These are phyloP conservation scores for Okamejei kenojei DNA, from an alignment of 2,797 vertebrate species.

Conservation along the genomic window DNA sequence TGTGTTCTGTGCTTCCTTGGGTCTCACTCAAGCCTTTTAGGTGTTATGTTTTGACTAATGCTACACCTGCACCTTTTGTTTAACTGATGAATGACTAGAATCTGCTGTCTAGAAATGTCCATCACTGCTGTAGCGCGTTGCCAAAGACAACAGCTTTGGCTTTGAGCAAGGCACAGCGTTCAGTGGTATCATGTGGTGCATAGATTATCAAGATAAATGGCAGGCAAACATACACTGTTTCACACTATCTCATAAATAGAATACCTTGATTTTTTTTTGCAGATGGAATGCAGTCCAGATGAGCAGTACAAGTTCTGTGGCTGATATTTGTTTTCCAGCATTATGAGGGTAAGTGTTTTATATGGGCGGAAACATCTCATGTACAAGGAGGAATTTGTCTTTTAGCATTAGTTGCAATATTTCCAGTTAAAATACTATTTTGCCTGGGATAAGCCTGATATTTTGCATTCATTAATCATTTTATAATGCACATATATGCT, in stretches of 20 bases:
- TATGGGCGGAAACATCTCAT: background rate
- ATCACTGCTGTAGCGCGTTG: slow-evolving; percentile 43
- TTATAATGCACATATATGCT: background rate
- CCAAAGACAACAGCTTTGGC: slow-evolving; percentile 46
- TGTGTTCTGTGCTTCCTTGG: background rate
- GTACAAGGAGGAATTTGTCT: background rate
- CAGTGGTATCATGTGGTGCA: slow-evolving; percentile 8
- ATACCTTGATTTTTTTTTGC: slow-evolving; percentile 8
- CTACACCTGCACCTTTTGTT: background rate
- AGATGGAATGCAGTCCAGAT: slow-evolving; percentile 1
- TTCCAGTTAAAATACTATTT: slow-evolving; percentile 2
- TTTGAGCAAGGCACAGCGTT: slow-evolving; percentile 45
- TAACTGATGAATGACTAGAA: slow-evolving; percentile 22
- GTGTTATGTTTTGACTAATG: background rate
- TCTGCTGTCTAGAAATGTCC: slow-evolving; percentile 41
- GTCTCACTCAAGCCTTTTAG: background rate
- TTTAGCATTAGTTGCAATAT: background rate
- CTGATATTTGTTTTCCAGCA: background rate
- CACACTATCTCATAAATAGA: slow-evolving; percentile 14
- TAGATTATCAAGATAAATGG: slow-evolving; percentile 38
- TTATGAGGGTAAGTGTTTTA: background rate
- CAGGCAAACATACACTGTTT: slow-evolving; percentile 5
- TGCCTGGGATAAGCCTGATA: background rate
- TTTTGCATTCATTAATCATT: background rate
- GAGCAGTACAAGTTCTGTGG: slow-evolving; percentile 1